These are phyloP conservation scores for Nannobrachium achirus DNA, from an alignment of 2,113 vertebrate species.

Conservation along the genomic window DNA sequence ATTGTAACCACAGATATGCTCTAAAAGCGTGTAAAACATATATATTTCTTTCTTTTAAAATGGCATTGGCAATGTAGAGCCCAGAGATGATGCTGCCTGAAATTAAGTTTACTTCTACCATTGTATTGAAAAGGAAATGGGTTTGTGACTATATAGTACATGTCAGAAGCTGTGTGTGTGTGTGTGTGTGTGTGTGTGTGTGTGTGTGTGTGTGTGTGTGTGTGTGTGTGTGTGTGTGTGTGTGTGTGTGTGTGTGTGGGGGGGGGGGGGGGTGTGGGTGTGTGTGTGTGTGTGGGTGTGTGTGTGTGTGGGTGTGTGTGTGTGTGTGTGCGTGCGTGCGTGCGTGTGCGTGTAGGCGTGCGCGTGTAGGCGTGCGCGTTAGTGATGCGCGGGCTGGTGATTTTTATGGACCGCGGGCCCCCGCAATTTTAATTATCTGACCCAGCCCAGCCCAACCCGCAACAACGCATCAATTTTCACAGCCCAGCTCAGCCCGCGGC, in stretches of 20 bases:
- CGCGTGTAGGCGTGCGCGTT: no score
- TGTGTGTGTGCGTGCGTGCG: neutral
- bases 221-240: slow-evolving; percentile 1
- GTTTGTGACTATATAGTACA: slow-evolving; percentile 19
- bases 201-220: slow-evolving; percentile 6
- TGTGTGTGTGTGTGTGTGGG: neutral
- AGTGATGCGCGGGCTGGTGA: no score
- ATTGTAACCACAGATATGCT: no score
- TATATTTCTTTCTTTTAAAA: no score
- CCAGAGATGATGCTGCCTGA: slow-evolving; percentile 52
- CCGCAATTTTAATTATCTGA: no score
- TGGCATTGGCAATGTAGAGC: neutral
- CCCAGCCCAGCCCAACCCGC: no score
- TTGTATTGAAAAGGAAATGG: slow-evolving; percentile 58
- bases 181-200: slow-evolving; percentile 2
- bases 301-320: neutral
- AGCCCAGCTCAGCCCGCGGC: no score
- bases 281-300: neutral
- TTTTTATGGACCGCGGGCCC: no score
- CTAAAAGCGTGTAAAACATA: no score
- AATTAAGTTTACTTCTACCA: slow-evolving; percentile 47
- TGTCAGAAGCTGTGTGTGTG: neutral
- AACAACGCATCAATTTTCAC: no score
- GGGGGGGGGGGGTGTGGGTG: neutral
- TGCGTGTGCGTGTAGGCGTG: slow-evolving; percentile 25